A percentile compares a stretch with the other conserved stretches of the same genome.
These are phyloP conservation scores for Thamnaconus septentrionalis DNA, from an alignment of 2,113 vertebrate species.

Conservation along the genomic window DNA sequence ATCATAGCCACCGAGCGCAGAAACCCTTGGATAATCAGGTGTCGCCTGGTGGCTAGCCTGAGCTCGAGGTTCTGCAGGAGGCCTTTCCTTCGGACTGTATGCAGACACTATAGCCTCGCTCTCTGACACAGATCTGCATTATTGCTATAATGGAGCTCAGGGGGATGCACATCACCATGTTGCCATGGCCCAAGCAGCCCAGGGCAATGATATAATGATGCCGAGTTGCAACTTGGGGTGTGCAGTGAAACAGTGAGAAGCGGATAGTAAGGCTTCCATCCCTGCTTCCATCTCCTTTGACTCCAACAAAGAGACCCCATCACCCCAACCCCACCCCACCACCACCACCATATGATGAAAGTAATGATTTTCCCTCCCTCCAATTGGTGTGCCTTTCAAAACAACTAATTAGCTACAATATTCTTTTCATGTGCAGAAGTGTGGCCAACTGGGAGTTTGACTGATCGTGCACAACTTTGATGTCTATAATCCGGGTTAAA, in stretches of 20 bases:
- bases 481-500: no score
- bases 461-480: no score
- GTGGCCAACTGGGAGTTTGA: no score
- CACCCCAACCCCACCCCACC: no score
- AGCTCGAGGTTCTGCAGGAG: no score
- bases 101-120: constrained; percentile 1
- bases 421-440: no score
- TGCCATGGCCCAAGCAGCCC: constrained; percentile 48
- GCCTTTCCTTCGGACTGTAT: not conserved
- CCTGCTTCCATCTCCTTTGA: constrained; percentile 6
- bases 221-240: constrained; percentile 28
- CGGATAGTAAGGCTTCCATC: constrained; percentile 21
- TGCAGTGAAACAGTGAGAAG: constrained; percentile 9
- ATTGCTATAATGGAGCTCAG: constrained; percentile 49
- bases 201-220: constrained; percentile 73
- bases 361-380: no score
- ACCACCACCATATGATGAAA: no score
- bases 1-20: not conserved
- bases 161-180: constrained; percentile 32
- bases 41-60: no score
- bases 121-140: constrained; percentile 24
- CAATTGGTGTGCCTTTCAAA: no score
- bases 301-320: not conserved
- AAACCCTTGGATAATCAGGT: no score
- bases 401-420: no score